These are phyloP conservation scores for Cryptus viduatorius DNA, from an alignment of 2,888 invertebrate species.

Conservation along the genomic window DNA sequence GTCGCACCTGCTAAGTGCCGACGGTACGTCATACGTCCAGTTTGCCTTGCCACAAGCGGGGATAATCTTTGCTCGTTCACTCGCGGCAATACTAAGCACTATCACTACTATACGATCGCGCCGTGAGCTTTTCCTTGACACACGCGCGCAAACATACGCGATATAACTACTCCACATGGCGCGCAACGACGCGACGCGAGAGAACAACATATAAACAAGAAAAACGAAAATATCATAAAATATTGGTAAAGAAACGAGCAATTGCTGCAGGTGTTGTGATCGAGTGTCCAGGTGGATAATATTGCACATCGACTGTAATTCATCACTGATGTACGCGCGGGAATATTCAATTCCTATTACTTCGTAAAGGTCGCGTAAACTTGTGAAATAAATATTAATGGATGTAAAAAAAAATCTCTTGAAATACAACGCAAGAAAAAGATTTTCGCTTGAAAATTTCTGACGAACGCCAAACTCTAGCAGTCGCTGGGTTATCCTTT, in stretches of 20 bases:
- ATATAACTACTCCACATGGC: slow-evolving; percentile 9
- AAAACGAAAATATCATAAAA: not conserved
- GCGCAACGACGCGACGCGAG: not conserved
- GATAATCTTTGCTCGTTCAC: slow-evolving; percentile 52
- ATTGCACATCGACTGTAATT: not conserved
- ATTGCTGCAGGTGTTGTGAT: not conserved
- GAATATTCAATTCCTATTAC: not conserved
- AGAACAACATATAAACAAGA: not conserved
- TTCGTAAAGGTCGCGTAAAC: not conserved
- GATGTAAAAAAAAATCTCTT: not conserved
- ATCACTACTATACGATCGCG: slow-evolving; percentile 1
- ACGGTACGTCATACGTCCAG: slow-evolving; percentile 67
- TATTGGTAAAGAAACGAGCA: not conserved
- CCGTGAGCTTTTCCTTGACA: slow-evolving; percentile 27
- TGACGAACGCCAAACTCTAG: too few relatives aligned
- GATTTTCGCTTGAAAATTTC: not conserved
- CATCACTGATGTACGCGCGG: not conserved
- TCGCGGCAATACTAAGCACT: not conserved
- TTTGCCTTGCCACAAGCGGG: slow-evolving; percentile 1
- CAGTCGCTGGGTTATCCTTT: too few relatives aligned
- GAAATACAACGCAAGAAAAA: not conserved
- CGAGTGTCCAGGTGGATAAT: not conserved
- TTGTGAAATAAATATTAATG: not conserved
- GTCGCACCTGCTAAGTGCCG: slow-evolving; percentile 75
- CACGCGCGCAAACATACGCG: not conserved